Evolutionary conservation across 1,140 invertebrate genomes (phyloP), one percentile per base, ranked within the genome.

Genomic region (Nylanderia fulva): DNA sequence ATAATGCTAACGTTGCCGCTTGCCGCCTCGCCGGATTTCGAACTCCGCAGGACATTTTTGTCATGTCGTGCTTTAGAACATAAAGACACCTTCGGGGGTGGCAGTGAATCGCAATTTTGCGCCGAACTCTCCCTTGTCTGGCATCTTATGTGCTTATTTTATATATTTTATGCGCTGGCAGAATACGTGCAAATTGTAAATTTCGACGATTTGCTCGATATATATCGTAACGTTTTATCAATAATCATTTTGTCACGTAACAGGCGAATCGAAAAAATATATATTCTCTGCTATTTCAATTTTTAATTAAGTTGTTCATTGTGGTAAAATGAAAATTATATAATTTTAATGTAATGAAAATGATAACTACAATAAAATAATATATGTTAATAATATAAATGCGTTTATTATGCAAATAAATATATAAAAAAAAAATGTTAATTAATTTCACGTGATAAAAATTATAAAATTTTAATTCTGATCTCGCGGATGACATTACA

Each of bases 61-160:
- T 77, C 82, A 48, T 74, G 71, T 64, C 54, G 48, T 61, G 45
- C 36, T 60, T 83, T 27, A 15, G 36, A 60, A 84, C 60, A 75
- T 64, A 76, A 84, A 84, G 71, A 52, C 52, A 71, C 66, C 39
- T 85, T 48, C 33, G 66, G 18, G 66, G 66, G 27, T 39, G 66
- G 27, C 80, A 42, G 45, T 68, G 56, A 85, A 74, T 77, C 68
- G 36, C 68, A 64, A 64, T 71, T 79, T 80, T 29, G 29, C 52
- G 18, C n/a, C 56, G 13, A 71, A 45, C 24, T 33, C 15, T 29
- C 27, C 3, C 5, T 64, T 64, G 52, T 52, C 29, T 21, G 33
- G 33, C 18, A 29, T 58, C 18, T 72, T 58, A 71, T 33, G 36
- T 18, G 52, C 36, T 33, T 48, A 48, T 48, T 48, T 48, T 48